Percentiles rank a stretch among this genome's conserved stretches.
These are phyloP conservation scores for Leptogaster cylindrica DNA, from an alignment of 2,888 invertebrate genomes.

Conservation along the genomic window DNA sequence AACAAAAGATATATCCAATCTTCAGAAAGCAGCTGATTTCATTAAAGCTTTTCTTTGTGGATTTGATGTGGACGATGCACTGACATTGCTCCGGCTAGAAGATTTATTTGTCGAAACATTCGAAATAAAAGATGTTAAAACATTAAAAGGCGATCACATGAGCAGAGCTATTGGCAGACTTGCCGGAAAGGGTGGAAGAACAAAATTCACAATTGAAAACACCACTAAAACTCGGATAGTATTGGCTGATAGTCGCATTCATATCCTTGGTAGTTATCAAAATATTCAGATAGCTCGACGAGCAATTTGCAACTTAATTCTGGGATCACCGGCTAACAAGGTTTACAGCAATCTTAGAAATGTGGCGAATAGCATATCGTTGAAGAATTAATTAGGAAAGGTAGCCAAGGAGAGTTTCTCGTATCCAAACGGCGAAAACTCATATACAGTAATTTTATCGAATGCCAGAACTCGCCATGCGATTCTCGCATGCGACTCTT, in stretches of 20 bases:
- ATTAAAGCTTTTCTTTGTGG: conserved; percentile 95
- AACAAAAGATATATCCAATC: conserved; percentile 79
- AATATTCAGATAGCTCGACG: conserved; percentile 94
- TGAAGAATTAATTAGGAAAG: too few relatives aligned
- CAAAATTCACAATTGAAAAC: conserved; percentile 98
- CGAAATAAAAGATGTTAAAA: conserved; percentile 96
- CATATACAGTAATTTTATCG: too few relatives aligned
- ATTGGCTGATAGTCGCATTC: conserved; percentile 94
- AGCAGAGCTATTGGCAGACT: conserved; percentile 93
- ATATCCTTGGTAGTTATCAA: conserved; percentile 96
- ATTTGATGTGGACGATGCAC: conserved; percentile 95
- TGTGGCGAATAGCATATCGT: conserved; percentile 82
- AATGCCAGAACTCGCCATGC: too few relatives aligned
- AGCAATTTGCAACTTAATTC: conserved; percentile 93
- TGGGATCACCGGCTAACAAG: conserved; percentile 97
- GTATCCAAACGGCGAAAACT: too few relatives aligned
- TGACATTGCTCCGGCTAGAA: conserved; percentile 92
- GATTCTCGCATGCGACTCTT: too few relatives aligned
- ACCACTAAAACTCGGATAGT: conserved; percentile 98
- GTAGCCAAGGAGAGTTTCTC: too few relatives aligned
- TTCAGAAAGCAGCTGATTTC: conserved; percentile 98
- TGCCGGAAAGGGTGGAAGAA: conserved; percentile 96
- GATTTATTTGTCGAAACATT: conserved; percentile 97
- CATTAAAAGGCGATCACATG: conserved; percentile 92
- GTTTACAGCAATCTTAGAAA: conserved; percentile 93